These are phyloP conservation scores for Deroplatys truncata DNA, from an alignment of 2,888 invertebrate species.

Conservation along the genomic window DNA sequence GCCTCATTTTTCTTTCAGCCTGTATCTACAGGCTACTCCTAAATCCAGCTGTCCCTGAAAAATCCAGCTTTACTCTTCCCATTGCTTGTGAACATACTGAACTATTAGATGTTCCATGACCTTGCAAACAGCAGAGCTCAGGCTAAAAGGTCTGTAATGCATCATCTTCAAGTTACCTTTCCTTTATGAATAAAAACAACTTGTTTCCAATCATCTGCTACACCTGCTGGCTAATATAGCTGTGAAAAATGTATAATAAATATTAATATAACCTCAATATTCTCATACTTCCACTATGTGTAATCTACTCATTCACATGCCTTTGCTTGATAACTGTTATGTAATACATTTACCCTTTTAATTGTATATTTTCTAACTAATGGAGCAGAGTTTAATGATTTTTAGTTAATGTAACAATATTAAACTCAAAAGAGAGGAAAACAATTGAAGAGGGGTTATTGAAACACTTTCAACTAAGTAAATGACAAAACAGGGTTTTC, in stretches of 20 bases:
- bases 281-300: not conserved
- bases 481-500: not conserved
- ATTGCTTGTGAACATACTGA: not conserved
- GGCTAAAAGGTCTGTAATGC: not conserved
- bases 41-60: not conserved
- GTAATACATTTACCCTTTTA: not conserved
- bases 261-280: not conserved
- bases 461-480: not conserved
- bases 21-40: not conserved
- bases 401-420: not conserved
- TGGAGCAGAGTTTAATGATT: no score
- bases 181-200: not conserved
- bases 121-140: not conserved
- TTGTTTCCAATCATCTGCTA: not conserved
- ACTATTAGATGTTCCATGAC: not conserved
- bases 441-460: not conserved
- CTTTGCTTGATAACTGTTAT: not conserved
- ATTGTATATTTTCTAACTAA: no score
- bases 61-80: not conserved
- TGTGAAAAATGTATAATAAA: not conserved
- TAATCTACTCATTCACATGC: not conserved
- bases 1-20: not conserved
- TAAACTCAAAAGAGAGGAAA: not conserved
- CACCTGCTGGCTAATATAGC: not conserved
- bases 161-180: not conserved